phyloP scores from a whole-genome alignment of 2,888 invertebrate genomes.

The Bursaphelenchus okinawaensis region DNA sequence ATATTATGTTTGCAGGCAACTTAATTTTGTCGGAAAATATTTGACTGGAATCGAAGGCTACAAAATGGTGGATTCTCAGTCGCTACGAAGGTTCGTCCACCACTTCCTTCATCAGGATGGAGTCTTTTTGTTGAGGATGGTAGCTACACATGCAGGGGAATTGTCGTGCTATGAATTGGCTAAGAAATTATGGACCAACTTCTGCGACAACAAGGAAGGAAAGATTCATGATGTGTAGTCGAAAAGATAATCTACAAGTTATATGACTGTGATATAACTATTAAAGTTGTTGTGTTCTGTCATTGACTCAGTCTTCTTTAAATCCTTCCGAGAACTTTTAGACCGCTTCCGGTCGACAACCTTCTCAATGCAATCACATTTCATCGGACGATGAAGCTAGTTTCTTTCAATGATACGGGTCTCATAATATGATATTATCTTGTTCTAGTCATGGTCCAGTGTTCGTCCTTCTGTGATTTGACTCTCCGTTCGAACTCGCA shows the following conservation, averaged over 20 bases:
- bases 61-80: constrained; percentile 58
- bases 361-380: too few relatives aligned
- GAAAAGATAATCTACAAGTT: too few relatives aligned
- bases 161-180: constrained; percentile 57
- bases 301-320: too few relatives aligned
- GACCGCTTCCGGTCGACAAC: too few relatives aligned
- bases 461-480: background rate
- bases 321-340: too few relatives aligned
- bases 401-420: background rate
- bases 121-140: constrained; percentile 57
- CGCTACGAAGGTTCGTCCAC: constrained; percentile 55
- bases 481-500: background rate
- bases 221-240: constrained; percentile 55
- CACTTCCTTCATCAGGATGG: constrained; percentile 57
- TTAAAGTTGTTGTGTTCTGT: too few relatives aligned
- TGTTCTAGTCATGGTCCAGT: background rate
- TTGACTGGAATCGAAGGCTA: constrained; percentile 58
- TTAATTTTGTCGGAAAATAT: constrained; percentile 58
- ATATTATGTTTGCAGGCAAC: constrained; percentile 39
- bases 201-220: constrained; percentile 57
- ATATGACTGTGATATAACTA: too few relatives aligned
- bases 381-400: too few relatives aligned
- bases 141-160: constrained; percentile 58
- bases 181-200: constrained; percentile 56
- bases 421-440: too few relatives aligned